A percentile compares a stretch with the other conserved stretches of the same genome.
These are phyloP conservation scores for Xiphophorus couchianus DNA, from an alignment of 2,113 vertebrate genomes.

Conservation along the genomic window DNA sequence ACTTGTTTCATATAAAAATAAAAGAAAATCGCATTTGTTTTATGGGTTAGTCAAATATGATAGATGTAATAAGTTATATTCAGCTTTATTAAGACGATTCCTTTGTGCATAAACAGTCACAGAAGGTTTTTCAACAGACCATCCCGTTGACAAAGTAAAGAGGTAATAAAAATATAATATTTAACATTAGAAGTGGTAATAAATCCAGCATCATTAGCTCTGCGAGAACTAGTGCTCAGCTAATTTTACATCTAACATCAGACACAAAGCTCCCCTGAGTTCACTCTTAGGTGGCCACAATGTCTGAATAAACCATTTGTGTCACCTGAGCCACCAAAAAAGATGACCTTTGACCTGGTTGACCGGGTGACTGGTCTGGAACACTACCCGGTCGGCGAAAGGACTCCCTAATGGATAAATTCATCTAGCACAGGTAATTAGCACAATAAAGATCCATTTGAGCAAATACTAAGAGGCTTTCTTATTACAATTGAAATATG, in stretches of 20 bases:
- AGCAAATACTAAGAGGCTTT: constrained; percentile 23
- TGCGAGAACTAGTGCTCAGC: background rate
- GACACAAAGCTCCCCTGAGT: constrained; percentile 23
- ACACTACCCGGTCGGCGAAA: constrained; percentile 45
- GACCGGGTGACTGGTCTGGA: constrained; percentile 63
- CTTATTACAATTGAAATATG: constrained; percentile 10
- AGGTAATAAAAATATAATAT: background rate
- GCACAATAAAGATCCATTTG: constrained; percentile 41
- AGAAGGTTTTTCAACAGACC: background rate
- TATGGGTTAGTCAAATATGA: background rate
- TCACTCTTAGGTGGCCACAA: constrained; percentile 36
- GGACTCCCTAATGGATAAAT: constrained; percentile 53
- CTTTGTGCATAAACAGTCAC: background rate
- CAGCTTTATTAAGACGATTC: background rate
- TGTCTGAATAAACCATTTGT: constrained; percentile 66
- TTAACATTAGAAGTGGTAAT: background rate
- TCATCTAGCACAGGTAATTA: constrained; percentile 54
- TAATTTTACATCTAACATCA: constrained; percentile 17
- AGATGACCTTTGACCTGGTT: constrained; percentile 71
- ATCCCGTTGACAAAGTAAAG: background rate
- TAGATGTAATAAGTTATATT: background rate
- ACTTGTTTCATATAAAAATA: background rate
- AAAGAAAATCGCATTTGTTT: background rate
- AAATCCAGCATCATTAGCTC: background rate
- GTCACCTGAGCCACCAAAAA: constrained; percentile 69